Conservation (phyloP, 2,113 vertebrate genomes). For the Potamarius usumacintae region DNA sequence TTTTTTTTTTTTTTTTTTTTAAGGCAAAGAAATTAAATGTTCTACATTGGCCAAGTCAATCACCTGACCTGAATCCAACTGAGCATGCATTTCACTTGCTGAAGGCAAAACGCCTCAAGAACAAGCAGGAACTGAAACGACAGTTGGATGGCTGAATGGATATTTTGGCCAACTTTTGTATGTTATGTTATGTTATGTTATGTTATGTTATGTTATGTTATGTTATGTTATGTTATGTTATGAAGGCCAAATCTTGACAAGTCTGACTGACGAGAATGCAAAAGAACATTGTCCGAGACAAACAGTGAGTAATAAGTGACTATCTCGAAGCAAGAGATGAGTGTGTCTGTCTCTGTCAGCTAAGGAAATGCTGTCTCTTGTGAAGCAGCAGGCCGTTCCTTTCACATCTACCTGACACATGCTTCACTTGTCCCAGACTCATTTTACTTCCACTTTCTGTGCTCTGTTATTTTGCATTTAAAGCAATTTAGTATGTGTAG, state of each 20-base stretch:
- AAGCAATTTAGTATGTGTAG: conserved; percentile 28
- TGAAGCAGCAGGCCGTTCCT: neutral
- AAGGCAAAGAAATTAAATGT: neutral
- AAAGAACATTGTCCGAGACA: conserved; percentile 35
- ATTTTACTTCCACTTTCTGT: neutral
- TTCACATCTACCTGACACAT: neutral
- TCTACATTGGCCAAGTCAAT: neutral
- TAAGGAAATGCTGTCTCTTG: neutral
- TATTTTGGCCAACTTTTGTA: conserved; percentile 8
- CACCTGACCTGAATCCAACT: neutral
- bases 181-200: conserved; percentile 22
- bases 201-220: conserved; percentile 23
- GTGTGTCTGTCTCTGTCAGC: conserved; percentile 8
- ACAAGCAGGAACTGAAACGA: neutral
- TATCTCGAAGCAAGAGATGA: conserved; percentile 6
- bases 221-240: conserved; percentile 20
- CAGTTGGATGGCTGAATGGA: neutral
- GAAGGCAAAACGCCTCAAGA: neutral
- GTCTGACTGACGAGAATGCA: neutral
- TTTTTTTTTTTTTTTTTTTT: too few relatives aligned
- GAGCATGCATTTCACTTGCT: neutral
- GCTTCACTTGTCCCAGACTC: conserved; percentile 14
- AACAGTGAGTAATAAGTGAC: conserved; percentile 40
- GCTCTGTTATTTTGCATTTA: conserved; percentile 5
- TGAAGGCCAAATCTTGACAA: neutral